These are phyloP conservation scores for Coryphaenoides rupestris DNA, from an alignment of 2,113 vertebrate genomes.

Conservation along the genomic window DNA sequence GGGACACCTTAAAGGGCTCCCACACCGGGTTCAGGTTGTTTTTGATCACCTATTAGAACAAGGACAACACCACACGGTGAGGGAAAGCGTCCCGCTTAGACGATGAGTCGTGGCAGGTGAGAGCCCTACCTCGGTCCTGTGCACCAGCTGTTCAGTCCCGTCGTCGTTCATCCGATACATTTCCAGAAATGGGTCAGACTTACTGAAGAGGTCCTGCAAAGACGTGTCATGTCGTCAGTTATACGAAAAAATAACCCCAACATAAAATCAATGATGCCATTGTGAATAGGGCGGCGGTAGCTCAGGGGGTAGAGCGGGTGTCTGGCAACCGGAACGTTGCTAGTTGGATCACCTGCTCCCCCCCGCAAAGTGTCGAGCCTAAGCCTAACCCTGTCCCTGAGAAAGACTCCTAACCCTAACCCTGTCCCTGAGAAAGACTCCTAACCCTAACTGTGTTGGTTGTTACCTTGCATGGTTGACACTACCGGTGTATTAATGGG, in stretches of 20 bases:
- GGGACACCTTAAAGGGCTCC: constrained; percentile 93
- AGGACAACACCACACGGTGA: not conserved
- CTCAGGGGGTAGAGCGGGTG: no score
- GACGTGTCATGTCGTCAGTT: constrained; percentile 3
- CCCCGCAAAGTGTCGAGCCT: no score
- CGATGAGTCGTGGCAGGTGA: not conserved
- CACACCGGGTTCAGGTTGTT: constrained; percentile 93
- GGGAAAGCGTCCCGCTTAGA: not conserved
- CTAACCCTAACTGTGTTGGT: no score
- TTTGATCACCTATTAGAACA: constrained; percentile 83
- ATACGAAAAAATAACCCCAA: not conserved
- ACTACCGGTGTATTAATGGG: no score
- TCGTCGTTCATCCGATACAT: constrained; percentile 86
- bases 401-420: no score
- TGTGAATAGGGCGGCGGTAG: no score
- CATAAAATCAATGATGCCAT: no score
- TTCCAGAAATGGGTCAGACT: constrained; percentile 94
- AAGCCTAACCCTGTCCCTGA: no score
- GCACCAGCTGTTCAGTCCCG: constrained; percentile 84
- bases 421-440: no score
- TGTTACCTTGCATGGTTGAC: no score
- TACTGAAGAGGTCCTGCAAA: constrained; percentile 91
- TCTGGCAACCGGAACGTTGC: no score
- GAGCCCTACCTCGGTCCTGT: constrained; percentile 85
- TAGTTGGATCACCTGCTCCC: no score